Conservation (phyloP, 1,140 invertebrate genomes). For the Drosophila auraria region DNA sequence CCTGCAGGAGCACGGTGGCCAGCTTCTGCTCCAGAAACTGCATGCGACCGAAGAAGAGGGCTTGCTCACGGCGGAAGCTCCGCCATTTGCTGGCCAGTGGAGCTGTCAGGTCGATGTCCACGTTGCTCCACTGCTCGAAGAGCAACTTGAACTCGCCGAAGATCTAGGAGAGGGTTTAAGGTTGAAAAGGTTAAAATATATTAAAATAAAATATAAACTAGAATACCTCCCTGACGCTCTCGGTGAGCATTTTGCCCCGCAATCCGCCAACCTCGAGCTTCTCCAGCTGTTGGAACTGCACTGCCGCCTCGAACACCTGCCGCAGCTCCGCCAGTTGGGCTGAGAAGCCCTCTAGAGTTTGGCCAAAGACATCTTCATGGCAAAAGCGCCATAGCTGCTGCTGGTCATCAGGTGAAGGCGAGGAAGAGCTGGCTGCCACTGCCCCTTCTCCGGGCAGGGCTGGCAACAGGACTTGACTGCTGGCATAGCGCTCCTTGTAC, state of each 20-base stretch:
- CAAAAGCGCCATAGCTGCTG: slow-evolving; percentile 89
- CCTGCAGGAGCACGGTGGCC: slow-evolving; percentile 89
- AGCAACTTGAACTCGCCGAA: slow-evolving; percentile 88
- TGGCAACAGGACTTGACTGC: slow-evolving; percentile 85
- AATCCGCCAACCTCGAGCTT: slow-evolving; percentile 92
- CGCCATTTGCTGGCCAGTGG: slow-evolving; percentile 84
- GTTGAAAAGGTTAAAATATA: not conserved
- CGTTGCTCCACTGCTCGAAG: slow-evolving; percentile 89
- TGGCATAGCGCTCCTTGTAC: slow-evolving; percentile 83
- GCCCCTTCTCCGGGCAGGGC: slow-evolving; percentile 40
- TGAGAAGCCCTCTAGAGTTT: slow-evolving; percentile 88
- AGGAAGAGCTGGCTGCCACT: not conserved
- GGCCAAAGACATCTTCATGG: slow-evolving; percentile 88
- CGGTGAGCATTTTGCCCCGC: slow-evolving; percentile 88
- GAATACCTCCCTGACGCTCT: slow-evolving; percentile 85
- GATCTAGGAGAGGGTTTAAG: slow-evolving; percentile 43
- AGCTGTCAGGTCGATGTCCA: slow-evolving; percentile 84
- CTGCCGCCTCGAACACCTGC: slow-evolving; percentile 89
- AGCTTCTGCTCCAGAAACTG: slow-evolving; percentile 90
- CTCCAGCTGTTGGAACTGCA: slow-evolving; percentile 93
- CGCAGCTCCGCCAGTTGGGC: slow-evolving; percentile 86
- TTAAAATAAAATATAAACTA: not conserved
- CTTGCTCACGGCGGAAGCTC: slow-evolving; percentile 87
- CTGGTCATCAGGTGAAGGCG: slow-evolving; percentile 55
- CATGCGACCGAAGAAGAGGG: slow-evolving; percentile 86